phyloP scores from a whole-genome alignment of 2,797 vertebrate species.

The Sebastes aleutianus region DNA sequence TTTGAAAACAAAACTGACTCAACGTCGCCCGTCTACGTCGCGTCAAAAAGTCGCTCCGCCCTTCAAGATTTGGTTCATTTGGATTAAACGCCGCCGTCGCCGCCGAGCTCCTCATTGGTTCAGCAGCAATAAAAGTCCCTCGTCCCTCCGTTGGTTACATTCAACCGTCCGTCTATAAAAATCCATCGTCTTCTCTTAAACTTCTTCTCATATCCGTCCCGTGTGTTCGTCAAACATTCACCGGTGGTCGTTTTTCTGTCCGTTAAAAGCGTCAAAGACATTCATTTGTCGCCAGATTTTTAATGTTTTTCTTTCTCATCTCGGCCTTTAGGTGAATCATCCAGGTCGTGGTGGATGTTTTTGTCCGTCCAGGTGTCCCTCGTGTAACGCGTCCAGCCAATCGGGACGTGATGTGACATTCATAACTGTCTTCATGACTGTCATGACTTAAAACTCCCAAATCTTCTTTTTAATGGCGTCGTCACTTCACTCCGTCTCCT shows the following conservation, averaged over 20 bases:
- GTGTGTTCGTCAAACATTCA: no score
- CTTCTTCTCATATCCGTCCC: background rate
- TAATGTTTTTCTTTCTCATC: background rate
- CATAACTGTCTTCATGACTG: background rate
- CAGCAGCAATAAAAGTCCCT: slow-evolving; percentile 42
- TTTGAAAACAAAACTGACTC: slow-evolving; percentile 10
- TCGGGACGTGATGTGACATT: slow-evolving; percentile 16
- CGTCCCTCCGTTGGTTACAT: background rate
- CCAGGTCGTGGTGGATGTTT: background rate
- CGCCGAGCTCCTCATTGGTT: slow-evolving; percentile 32
- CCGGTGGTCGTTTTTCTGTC: background rate
- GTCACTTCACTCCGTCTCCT: slow-evolving; percentile 21
- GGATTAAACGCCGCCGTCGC: background rate
- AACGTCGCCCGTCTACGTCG: background rate
- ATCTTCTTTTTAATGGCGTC: no score
- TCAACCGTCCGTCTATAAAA: background rate
- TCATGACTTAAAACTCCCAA: no score
- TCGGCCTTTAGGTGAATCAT: background rate
- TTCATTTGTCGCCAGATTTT: background rate
- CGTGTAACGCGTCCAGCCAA: background rate
- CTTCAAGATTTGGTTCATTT: slow-evolving; percentile 30
- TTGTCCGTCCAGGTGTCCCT: background rate
- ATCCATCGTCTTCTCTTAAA: background rate
- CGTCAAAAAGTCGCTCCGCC: background rate
- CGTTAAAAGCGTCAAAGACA: background rate